A percentile compares a stretch with the other conserved stretches of the same genome.
Evolutionary conservation across 2,113 vertebrate species (phyloP).

Genomic region (Agapornis roseicollis): DNA sequence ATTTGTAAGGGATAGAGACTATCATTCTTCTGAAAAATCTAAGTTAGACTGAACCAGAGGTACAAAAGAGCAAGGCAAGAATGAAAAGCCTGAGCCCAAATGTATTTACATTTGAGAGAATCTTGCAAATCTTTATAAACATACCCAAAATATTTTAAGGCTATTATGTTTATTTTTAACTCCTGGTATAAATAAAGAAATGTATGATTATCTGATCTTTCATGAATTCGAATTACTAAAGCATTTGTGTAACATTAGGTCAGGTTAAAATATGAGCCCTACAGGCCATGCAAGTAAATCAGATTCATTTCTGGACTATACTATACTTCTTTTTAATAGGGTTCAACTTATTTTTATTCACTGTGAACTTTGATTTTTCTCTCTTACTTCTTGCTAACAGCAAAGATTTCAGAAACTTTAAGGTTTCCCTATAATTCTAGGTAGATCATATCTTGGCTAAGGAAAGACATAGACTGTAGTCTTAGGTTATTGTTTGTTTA

Average conservation of each 20-base stretch:
- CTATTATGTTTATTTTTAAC: not conserved
- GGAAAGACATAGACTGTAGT: not conserved
- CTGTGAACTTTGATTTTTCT: not conserved
- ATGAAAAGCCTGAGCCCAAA: not conserved
- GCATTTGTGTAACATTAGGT: not conserved
- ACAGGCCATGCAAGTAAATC: not conserved
- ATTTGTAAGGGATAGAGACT: not conserved
- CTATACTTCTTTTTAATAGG: not conserved
- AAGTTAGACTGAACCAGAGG: not conserved
- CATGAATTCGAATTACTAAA: not conserved
- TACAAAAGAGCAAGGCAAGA: not conserved
- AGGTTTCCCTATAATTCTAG: not conserved
- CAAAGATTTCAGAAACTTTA: not conserved
- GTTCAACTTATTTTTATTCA: not conserved
- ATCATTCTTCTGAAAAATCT: not conserved
- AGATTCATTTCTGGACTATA: not conserved
- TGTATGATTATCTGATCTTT: not conserved
- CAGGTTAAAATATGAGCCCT: not conserved
- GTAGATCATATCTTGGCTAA: not conserved
- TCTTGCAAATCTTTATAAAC: not conserved
- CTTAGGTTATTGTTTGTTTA: not conserved
- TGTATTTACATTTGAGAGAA: not conserved
- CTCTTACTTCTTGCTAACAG: not conserved
- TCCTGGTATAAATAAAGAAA: not conserved
- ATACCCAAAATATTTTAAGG: not conserved